phyloP scores from a whole-genome alignment of 2,797 vertebrate species.

The Mallotus villosus region DNA sequence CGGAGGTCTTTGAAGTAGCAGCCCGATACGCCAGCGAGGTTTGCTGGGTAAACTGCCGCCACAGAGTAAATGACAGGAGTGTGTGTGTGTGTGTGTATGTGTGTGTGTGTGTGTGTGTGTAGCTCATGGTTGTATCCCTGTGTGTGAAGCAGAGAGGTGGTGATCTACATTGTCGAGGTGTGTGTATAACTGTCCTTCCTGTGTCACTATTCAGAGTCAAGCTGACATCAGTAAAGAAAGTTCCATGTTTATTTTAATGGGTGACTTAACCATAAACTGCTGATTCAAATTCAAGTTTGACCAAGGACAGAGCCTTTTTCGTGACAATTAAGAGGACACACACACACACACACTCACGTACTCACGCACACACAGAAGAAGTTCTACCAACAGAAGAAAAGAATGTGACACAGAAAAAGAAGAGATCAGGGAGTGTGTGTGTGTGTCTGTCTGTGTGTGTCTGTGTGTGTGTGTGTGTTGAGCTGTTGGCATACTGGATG shows the following conservation, averaged over 20 bases:
- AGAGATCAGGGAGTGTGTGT: neutral
- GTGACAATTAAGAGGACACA: constrained; percentile 36
- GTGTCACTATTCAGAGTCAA: neutral
- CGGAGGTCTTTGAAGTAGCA: constrained; percentile 66
- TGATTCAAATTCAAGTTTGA: constrained; percentile 48
- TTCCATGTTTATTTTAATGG: neutral
- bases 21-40: constrained; percentile 54
- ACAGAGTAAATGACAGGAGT: constrained; percentile 63
- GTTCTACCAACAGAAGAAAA: neutral
- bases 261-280: constrained; percentile 19
- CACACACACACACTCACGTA: constrained; percentile 13
- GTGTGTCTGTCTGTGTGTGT: constrained; percentile 1
- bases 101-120: neutral
- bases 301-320: constrained; percentile 43
- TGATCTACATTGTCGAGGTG: neutral
- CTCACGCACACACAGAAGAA: neutral
- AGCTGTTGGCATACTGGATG: constrained; percentile 8
- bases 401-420: neutral
- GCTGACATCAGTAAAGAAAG: neutral
- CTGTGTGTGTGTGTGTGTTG: neutral
- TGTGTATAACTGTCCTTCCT: neutral
- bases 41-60: constrained; percentile 56
- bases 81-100: neutral
- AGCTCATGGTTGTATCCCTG: neutral
- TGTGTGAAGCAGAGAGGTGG: neutral